Conservation (phyloP, 2,113 vertebrate genomes). For the Corvus moneduloides region DNA sequence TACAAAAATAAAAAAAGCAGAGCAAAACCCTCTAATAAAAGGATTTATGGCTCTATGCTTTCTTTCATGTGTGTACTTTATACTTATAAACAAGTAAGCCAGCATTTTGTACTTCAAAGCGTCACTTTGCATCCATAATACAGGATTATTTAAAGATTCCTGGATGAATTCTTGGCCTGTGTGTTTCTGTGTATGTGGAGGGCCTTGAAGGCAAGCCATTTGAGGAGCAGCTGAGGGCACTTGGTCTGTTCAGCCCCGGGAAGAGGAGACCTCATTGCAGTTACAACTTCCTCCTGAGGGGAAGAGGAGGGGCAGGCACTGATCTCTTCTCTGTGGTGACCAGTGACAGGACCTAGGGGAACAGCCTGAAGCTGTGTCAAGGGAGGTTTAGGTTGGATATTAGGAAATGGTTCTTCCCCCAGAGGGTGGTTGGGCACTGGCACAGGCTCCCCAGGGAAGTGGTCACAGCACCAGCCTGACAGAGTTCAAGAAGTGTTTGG, state of each 20-base stretch:
- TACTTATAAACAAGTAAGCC: neutral
- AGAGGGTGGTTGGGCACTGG: neutral
- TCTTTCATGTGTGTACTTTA: neutral
- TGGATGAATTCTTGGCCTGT: neutral
- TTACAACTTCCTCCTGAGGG: accelerated
- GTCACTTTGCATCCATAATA: neutral
- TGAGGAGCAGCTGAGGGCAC: neutral
- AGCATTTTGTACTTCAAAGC: neutral
- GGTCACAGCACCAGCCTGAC: neutral
- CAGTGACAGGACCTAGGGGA: too few species aligned
- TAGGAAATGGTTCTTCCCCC: neutral
- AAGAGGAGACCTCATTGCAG: neutral
- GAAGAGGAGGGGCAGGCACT: neutral
- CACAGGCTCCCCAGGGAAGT: neutral
- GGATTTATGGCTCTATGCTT: neutral
- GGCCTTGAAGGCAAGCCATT: neutral
- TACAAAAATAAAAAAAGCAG: neutral
- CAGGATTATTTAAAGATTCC: neutral
- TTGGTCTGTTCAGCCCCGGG: neutral
- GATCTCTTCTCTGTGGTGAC: neutral
- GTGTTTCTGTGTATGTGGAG: neutral
- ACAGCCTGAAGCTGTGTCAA: neutral
- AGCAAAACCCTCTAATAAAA: neutral
- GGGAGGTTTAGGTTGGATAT: neutral
- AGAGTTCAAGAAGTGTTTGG: neutral